These are phyloP conservation scores for Xylota sylvarum DNA, from an alignment of 2,888 invertebrate species.

Conservation along the genomic window DNA sequence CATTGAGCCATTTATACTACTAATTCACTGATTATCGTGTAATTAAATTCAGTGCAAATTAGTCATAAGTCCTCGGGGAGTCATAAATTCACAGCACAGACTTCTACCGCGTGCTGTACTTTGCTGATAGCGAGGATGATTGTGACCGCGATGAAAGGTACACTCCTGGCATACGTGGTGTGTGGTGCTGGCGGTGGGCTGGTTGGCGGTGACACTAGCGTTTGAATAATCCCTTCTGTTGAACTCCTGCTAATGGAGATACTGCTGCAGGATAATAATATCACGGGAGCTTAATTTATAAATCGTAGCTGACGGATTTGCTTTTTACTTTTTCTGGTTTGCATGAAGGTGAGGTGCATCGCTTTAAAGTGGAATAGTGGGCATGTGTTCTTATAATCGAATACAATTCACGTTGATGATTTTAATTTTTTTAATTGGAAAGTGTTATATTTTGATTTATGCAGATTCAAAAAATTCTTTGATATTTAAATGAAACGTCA, in stretches of 20 bases:
- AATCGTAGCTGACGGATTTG: constrained; percentile 23
- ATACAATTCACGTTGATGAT: not conserved
- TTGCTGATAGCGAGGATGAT: constrained; percentile 39
- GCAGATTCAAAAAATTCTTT: constrained; percentile 1
- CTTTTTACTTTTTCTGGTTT: not conserved
- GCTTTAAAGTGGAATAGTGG: not conserved
- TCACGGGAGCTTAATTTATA: constrained; percentile 30
- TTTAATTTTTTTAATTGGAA: no score
- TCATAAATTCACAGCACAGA: constrained; percentile 45
- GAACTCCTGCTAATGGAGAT: constrained; percentile 18
- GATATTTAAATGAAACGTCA: constrained; percentile 22
- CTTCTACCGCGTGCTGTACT: constrained; percentile 22
- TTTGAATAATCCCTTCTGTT: constrained; percentile 45
- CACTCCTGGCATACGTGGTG: not conserved
- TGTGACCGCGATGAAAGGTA: constrained; percentile 51
- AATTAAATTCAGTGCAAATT: constrained; percentile 64
- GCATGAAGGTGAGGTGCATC: constrained; percentile 18
- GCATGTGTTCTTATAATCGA: not conserved
- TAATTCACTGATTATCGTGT: constrained; percentile 53
- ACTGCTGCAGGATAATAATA: constrained; percentile 18
- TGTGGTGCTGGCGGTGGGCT: not conserved
- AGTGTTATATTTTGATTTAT: no score
- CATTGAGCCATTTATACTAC: not conserved
- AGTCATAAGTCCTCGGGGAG: constrained; percentile 45
- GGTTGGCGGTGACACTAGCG: constrained; percentile 28